phyloP scores from a whole-genome alignment of 2,888 invertebrate species.

The Lithosia quadra region DNA sequence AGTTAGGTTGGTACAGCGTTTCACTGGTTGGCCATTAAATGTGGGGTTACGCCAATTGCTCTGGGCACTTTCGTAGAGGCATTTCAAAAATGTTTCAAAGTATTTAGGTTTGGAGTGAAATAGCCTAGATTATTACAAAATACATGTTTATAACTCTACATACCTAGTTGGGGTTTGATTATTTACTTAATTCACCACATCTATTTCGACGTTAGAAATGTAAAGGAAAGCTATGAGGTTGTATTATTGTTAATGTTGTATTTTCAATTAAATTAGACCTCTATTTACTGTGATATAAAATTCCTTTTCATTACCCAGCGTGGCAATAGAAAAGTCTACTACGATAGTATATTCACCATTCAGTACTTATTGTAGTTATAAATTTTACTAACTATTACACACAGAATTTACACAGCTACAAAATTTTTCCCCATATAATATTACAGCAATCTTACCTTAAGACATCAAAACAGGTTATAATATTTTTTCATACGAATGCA shows the following conservation, averaged over 20 bases:
- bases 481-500: constrained; percentile 8
- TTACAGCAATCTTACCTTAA: neutral
- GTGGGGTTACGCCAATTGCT: constrained; percentile 46
- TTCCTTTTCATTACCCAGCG: too few relatives aligned
- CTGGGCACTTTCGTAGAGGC: constrained; percentile 47
- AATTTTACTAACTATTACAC: neutral
- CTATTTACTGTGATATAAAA: too few relatives aligned
- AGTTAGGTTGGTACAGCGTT: constrained; percentile 47
- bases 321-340: too few relatives aligned
- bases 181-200: neutral
- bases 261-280: too few relatives aligned
- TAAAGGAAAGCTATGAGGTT: constrained; percentile 1
- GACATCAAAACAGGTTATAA: neutral
- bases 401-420: neutral
- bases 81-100: constrained; percentile 64
- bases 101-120: constrained; percentile 33
- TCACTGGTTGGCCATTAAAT: constrained; percentile 49
- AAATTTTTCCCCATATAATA: too few relatives aligned
- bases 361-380: too few relatives aligned
- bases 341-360: too few relatives aligned
- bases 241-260: too few relatives aligned
- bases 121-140: constrained; percentile 46
- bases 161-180: neutral
- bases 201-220: too few relatives aligned
- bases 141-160: constrained; percentile 34